Base-by-base conservation (phyloP, 2,113 vertebrate genomes). In the Perccottus glenii region DNA sequence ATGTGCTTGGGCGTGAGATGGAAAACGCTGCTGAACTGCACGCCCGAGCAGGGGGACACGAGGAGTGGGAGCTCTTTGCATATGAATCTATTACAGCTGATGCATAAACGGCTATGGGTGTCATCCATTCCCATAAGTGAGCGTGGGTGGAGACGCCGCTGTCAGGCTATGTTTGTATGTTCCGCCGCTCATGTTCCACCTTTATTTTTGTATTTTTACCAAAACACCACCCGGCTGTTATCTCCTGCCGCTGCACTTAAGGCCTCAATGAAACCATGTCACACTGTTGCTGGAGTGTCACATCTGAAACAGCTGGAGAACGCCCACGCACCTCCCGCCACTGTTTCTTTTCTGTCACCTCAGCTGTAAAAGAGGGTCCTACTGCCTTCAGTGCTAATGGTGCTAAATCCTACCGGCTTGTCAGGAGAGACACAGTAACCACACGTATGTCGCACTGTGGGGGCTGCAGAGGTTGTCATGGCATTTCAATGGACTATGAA, bases 61-160 rank as follows among this genome's bases (percentile, higher is more conserved):
- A n/a, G 65, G 77, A 81, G 83, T 86, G 73, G 83, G 83, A 80
- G 52, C 73, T 83, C 67, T 85, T 85, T 77, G 73, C 85, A 83
- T 86, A 67, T 69, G 66, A 42, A 60, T 78, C 85, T 81, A 84
- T 85, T 83, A 68, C 80, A 78, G 71, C 61, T 83, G 74, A 84
- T 82, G 81, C 50, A 57, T 68, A 73, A 87, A 75, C 68, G 72
- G 65, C 53, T 59, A 67, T 27, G 67, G 70, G 81, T 81, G 73
- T 68, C 81, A 59, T 57, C 3, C 40, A 40, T 55, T 67, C 35
- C 5, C 53, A 32, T 42, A 65, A 52, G 73, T 45, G 43, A 27
- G 71, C 2, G 70, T 45, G 70, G 73, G 73, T 52, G 61, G 69
- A 78, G 36, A 65, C 75, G 64, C 71, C 57, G 81, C 78, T 78